Conservation (phyloP, 2,113 vertebrate genomes). For the Noturus placidus region DNA sequence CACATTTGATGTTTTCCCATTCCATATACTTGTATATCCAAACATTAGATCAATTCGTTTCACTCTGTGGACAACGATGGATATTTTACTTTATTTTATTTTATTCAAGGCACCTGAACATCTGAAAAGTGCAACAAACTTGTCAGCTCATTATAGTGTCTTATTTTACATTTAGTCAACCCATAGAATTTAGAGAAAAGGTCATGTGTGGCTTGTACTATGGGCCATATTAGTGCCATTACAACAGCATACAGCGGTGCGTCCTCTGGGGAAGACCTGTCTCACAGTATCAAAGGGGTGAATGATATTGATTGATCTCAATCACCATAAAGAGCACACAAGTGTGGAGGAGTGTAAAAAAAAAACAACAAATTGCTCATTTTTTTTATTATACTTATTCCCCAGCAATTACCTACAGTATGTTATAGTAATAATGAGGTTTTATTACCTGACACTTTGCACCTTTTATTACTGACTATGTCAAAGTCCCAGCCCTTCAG, state of each 20-base stretch:
- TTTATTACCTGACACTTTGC: slow-evolving; percentile 15
- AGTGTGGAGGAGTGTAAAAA: background rate
- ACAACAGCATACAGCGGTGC: background rate
- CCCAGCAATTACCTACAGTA: background rate
- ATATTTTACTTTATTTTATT: background rate
- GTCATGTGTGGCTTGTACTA: background rate
- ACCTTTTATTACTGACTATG: background rate
- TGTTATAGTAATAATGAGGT: slow-evolving; percentile 16
- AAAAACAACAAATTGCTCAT: slow-evolving; percentile 25
- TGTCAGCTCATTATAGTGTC: background rate
- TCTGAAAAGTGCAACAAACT: background rate
- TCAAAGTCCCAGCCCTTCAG: background rate
- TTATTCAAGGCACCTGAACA: background rate
- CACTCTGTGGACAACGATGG: background rate
- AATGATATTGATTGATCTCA: background rate
- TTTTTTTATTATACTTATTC: background rate
- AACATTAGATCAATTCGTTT: background rate
- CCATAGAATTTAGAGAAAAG: background rate
- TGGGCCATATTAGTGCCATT: background rate
- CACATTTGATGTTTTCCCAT: background rate
- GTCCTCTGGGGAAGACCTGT: background rate
- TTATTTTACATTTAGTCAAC: background rate
- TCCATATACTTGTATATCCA: too few species aligned
- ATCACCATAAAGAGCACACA: background rate
- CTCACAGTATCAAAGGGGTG: background rate